phyloP scores from a whole-genome alignment of 2,113 vertebrate genomes.

The Columba janthina region DNA sequence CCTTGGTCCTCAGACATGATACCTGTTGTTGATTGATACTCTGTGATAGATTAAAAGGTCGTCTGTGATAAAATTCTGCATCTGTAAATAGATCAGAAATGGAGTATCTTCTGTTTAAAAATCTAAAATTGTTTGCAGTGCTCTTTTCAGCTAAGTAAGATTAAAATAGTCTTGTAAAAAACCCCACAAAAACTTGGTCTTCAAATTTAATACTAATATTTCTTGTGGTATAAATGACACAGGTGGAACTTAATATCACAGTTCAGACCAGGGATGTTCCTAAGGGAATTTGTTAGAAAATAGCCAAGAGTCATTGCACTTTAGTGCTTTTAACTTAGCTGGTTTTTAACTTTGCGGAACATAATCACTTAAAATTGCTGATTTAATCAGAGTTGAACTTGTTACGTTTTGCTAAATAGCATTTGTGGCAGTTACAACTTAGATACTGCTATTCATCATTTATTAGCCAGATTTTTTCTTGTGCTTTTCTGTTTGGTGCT shows the following conservation, averaged over 20 bases:
- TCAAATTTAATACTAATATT: neutral
- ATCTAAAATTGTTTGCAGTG: neutral
- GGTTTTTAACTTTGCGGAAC: neutral
- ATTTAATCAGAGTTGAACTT: neutral
- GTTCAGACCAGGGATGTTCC: neutral
- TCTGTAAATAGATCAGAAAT: neutral
- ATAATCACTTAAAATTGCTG: neutral
- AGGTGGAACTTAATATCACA: neutral
- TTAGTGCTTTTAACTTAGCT: neutral
- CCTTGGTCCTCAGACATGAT: neutral
- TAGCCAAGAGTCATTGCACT: neutral
- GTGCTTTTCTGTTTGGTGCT: neutral
- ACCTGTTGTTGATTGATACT: neutral
- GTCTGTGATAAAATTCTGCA: neutral
- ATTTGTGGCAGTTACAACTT: neutral
- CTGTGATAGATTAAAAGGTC: neutral
- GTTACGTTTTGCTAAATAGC: neutral
- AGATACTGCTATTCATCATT: neutral
- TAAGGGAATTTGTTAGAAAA: neutral
- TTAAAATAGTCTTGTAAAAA: neutral
- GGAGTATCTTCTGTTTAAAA: neutral
- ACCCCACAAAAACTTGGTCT: neutral
- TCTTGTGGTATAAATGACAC: neutral
- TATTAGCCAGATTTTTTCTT: neutral
- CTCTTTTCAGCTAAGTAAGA: neutral